A percentile compares a stretch with the other conserved stretches of the same genome.
phyloP scores from a whole-genome alignment of 1,140 invertebrate genomes.

The Centruroides sculpturatus region DNA sequence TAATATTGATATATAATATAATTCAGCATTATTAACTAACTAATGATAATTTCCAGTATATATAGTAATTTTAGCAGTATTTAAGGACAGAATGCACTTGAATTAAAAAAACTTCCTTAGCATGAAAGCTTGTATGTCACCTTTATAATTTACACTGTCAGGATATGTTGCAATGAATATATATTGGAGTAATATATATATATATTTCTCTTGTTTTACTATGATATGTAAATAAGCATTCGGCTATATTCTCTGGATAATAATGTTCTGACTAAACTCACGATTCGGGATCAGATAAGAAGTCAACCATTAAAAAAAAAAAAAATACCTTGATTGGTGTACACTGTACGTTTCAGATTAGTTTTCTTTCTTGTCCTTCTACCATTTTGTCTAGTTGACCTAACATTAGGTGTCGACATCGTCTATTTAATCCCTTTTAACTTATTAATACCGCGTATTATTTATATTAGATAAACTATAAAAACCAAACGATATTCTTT shows the following conservation, averaged over 20 bases:
- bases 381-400: slow-evolving; percentile 14
- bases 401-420: slow-evolving; percentile 12
- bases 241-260: neutral
- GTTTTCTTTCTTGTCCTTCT: slow-evolving; percentile 14
- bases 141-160: too few species aligned
- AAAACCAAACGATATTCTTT: too few species aligned
- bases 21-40: too few species aligned
- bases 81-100: too few species aligned
- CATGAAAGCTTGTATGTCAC: too few species aligned
- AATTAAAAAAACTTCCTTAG: too few species aligned
- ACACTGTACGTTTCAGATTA: slow-evolving; percentile 11
- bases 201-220: neutral
- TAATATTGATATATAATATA: too few species aligned
- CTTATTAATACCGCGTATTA: neutral
- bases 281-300: neutral
- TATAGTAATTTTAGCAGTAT: too few species aligned
- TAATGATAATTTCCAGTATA: too few species aligned
- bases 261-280: neutral
- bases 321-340: slow-evolving; percentile 13
- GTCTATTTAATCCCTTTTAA: neutral
- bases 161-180: neutral
- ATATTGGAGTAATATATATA: neutral
- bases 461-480: too few species aligned
- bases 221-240: neutral
- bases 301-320: slow-evolving; percentile 2